A percentile compares a stretch with the other conserved stretches of the same genome.
phyloP scores from a whole-genome alignment of 2,113 vertebrate genomes.

The Mobula hypostoma region DNA sequence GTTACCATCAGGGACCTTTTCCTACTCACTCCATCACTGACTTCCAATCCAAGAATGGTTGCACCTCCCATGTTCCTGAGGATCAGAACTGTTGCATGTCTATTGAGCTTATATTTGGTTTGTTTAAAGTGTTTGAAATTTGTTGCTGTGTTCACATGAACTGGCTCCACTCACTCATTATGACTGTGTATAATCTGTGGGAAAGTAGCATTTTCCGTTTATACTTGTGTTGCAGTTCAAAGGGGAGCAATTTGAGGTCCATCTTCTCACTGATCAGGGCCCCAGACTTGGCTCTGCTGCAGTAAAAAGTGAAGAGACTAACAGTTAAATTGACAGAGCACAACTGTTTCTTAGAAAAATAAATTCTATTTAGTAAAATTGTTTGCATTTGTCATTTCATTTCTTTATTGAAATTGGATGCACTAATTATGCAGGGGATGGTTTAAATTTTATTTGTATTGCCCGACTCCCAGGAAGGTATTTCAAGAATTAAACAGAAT shows the following conservation, averaged over 20 bases:
- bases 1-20: neutral
- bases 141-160: neutral
- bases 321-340: neutral
- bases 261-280: slow-evolving; percentile 13
- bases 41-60: neutral
- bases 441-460: neutral
- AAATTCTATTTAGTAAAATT: neutral
- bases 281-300: neutral
- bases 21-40: neutral
- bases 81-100: neutral
- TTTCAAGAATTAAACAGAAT: neutral
- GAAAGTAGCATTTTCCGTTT: neutral
- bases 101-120: neutral
- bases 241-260: neutral
- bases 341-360: slow-evolving; percentile 2
- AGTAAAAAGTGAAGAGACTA: neutral
- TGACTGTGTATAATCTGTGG: neutral
- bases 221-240: neutral
- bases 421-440: neutral
- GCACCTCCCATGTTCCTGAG: neutral
- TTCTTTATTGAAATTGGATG: neutral
- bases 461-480: neutral
- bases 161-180: neutral
- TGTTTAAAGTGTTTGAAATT: slow-evolving; percentile 1
- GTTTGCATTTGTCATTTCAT: neutral